Evolutionary conservation across 2,113 vertebrate genomes (phyloP), one percentile per base, ranked within the genome.

Genomic region (Sorex fumeus): DNA sequence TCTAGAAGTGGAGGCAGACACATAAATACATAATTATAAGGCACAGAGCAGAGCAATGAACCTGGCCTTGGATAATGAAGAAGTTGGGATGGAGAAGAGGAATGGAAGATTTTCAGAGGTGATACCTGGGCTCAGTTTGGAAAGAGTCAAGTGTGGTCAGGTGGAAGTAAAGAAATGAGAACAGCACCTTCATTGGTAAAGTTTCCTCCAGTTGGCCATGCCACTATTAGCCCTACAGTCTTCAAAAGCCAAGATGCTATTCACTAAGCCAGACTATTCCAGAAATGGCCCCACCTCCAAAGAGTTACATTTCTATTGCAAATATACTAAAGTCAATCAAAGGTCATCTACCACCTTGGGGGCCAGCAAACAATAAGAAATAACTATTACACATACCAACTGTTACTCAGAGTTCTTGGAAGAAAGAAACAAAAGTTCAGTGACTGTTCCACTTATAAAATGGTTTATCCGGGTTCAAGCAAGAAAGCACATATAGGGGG

Each of bases 151-250:
- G 5, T 16, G 40, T 53, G 28, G 5, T 2, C n/a, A 82, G 36
- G 27, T 23, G 70, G 4, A 45, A 47, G 27, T 1, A 47, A 70
- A 32, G 25, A 75, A 25, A 23, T 40, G n/a, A 57, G 60, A 30
- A 34, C 19, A 66, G 2, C 25, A 60, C 21, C 27, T 43, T 69
- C 7, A 1, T 8, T 57, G 36, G 18, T 15, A n/a, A 89, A 77
- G 43, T 50, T 74, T 76, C 77, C 88, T 67, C 50, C 87, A 94
- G 21, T 57, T 90, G 95, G 79, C 28, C 15, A 32, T 16, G 36
- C 19, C 66, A 34, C 70, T 16, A 28, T 43, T 32, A 74, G 32
- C 21, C 47, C 30, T 79, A 53, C 50, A 53, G 18, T 82, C 43
- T 50, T 40, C 50, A 16, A 30, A 84, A 80, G 10, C 36, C 8